These are phyloP conservation scores for Eulemur mongoz DNA, from an alignment of 2,797 vertebrate species.

Conservation along the genomic window DNA sequence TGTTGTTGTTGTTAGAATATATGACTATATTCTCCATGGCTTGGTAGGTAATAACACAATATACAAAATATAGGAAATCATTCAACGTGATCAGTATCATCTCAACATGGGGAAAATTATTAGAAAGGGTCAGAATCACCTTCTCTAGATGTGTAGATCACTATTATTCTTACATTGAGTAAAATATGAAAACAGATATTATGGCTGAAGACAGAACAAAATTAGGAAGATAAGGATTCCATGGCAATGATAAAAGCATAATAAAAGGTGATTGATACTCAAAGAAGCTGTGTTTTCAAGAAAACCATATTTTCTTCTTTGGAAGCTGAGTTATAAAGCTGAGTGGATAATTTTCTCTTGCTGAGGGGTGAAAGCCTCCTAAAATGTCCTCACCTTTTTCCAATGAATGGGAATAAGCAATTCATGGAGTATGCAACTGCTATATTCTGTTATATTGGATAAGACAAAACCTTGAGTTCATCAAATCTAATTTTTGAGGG, in stretches of 20 bases:
- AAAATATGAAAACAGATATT: constrained; percentile 77
- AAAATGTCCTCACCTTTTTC: not conserved
- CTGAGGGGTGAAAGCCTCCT: not conserved
- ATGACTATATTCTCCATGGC: constrained; percentile 24
- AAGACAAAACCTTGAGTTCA: not conserved
- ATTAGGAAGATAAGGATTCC: constrained; percentile 76
- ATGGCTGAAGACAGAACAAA: constrained; percentile 78
- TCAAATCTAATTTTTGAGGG: not conserved
- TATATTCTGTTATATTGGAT: not conserved
- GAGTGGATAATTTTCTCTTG: not conserved
- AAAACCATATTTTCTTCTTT: constrained; percentile 62
- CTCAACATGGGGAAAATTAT: constrained; percentile 69
- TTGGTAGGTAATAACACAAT: constrained; percentile 41
- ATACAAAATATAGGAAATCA: constrained; percentile 50
- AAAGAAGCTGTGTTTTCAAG: constrained; percentile 78
- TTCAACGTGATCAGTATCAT: not conserved
- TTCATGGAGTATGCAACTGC: not conserved
- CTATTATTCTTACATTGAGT: constrained; percentile 73
- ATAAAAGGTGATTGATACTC: constrained; percentile 80
- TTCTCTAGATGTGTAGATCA: constrained; percentile 72
- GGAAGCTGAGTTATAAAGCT: not conserved
- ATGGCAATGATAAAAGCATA: constrained; percentile 60
- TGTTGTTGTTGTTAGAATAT: not conserved
- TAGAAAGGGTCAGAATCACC: constrained; percentile 75
- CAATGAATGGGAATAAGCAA: not conserved